Percentiles rank a stretch among this genome's conserved stretches.
phyloP scores from a whole-genome alignment of 23 tunicate genomes.

The Trididemnum miniatum region DNA sequence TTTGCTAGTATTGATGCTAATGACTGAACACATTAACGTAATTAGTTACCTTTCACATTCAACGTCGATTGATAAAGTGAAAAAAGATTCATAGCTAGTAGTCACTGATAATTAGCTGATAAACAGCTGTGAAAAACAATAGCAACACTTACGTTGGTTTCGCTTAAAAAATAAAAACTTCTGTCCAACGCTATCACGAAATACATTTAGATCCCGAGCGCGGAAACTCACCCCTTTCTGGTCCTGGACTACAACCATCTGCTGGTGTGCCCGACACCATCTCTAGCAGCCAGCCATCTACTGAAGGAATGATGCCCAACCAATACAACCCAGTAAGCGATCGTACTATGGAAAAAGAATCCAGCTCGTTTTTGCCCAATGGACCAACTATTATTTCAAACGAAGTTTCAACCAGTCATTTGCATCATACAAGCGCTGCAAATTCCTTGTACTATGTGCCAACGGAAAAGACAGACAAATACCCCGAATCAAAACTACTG shows the following conservation, averaged over 20 bases:
- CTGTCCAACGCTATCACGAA: too few relatives aligned
- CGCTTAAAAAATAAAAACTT: too few relatives aligned
- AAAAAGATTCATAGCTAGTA: too few relatives aligned
- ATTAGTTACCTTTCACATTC: too few relatives aligned
- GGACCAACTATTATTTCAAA: background rate
- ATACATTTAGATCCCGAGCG: too few relatives aligned
- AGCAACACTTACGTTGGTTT: too few relatives aligned
- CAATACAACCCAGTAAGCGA: background rate
- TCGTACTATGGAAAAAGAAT: background rate
- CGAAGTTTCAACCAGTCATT: background rate
- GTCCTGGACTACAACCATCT: background rate
- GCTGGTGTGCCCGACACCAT: background rate
- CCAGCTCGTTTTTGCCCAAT: constrained; percentile 1
- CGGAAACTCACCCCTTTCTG: background rate
- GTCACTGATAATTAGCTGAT: too few relatives aligned
- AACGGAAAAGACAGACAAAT: background rate
- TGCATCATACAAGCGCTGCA: background rate
- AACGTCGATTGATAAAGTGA: too few relatives aligned
- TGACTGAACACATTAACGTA: too few relatives aligned
- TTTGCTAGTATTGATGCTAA: too few relatives aligned
- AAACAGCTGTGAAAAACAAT: too few relatives aligned
- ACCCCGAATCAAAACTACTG: background rate
- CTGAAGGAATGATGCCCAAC: background rate
- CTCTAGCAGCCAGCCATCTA: background rate
- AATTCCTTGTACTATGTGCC: background rate